Evolutionary conservation across 2,113 vertebrate genomes (phyloP).

Genomic region (Brienomyrus brachyistius): DNA sequence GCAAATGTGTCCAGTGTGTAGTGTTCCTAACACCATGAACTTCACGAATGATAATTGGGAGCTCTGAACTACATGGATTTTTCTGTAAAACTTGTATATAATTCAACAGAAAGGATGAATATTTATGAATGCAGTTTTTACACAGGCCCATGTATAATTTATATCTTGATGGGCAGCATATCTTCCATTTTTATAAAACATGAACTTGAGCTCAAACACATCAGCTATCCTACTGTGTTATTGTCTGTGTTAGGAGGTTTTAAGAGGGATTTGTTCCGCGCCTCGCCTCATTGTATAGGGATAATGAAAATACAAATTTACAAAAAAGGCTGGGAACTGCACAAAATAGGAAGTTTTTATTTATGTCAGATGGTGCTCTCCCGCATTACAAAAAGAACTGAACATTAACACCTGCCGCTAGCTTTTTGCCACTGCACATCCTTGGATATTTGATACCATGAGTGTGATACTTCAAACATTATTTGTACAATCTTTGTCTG

Average conservation of each 20-base stretch:
- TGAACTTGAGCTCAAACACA: neutral
- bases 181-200: neutral
- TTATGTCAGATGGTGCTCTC: neutral
- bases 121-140: neutral
- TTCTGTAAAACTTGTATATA: neutral
- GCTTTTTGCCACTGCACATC: neutral
- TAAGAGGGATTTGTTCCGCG: neutral
- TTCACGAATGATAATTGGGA: neutral
- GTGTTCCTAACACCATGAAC: neutral
- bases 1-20: neutral
- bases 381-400: neutral
- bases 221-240: neutral
- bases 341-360: neutral
- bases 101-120: slow-evolving; percentile 2
- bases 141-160: neutral
- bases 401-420: neutral
- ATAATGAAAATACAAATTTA: neutral
- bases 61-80: neutral
- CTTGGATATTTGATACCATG: neutral
- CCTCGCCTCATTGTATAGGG: neutral
- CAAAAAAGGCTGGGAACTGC: neutral
- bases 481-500: neutral
- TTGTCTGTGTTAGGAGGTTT: neutral
- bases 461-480: neutral
- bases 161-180: neutral